Conservation (phyloP, 2,888 invertebrate genomes). For the Plusia festucae region DNA sequence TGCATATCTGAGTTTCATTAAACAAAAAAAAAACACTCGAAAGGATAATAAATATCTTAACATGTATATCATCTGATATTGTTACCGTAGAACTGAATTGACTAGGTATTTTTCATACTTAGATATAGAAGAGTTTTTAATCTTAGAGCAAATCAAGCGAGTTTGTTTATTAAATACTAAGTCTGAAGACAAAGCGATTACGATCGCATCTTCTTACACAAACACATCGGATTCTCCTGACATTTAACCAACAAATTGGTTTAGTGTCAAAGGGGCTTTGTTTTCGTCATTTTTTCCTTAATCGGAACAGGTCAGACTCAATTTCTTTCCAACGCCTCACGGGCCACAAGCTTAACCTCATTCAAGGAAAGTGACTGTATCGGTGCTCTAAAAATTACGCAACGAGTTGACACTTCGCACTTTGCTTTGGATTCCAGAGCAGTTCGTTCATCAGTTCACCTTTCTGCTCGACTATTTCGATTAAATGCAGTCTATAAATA, state of each 20-base stretch:
- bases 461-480: neutral
- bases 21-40: no score
- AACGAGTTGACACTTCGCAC: neutral
- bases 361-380: slow-evolving; percentile 3
- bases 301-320: neutral
- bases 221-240: neutral
- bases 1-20: no score
- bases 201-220: neutral
- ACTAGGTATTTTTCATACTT: no score
- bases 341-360: slow-evolving; percentile 1
- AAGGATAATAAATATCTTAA: no score
- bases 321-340: neutral
- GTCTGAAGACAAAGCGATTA: neutral
- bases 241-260: slow-evolving; percentile 2
- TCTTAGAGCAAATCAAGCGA: neutral
- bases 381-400: neutral
- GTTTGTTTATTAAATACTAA: neutral
- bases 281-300: neutral
- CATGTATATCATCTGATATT: no score
- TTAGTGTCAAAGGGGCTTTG: neutral
- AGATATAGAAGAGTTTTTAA: no score
- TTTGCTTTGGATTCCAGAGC: neutral
- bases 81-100: no score
- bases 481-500: neutral
- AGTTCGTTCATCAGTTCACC: neutral